These are phyloP conservation scores for Sclerurus mexicanus DNA, from an alignment of 2,113 vertebrate genomes.

Conservation along the genomic window DNA sequence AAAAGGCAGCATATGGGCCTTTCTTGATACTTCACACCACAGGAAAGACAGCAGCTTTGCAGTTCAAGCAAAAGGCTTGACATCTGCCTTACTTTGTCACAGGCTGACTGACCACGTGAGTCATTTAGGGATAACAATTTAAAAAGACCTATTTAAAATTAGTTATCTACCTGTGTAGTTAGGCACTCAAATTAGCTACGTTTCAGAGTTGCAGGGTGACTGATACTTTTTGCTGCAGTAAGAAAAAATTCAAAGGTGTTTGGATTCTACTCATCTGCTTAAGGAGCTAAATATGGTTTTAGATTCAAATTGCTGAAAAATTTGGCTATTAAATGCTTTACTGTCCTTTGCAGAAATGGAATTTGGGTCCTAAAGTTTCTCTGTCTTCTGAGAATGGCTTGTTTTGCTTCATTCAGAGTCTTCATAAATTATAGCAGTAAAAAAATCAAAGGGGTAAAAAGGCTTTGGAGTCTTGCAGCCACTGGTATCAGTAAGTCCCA, in stretches of 20 bases:
- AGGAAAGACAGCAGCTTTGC: conserved; percentile 18
- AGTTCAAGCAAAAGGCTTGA: conserved; percentile 20
- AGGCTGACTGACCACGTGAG: not conserved
- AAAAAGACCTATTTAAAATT: conserved; percentile 13
- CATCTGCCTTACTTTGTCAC: conserved; percentile 30
- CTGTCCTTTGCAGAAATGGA: not conserved
- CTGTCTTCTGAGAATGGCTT: not conserved
- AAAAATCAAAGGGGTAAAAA: not conserved
- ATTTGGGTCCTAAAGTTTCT: not conserved
- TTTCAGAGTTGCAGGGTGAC: not conserved
- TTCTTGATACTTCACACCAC: not conserved
- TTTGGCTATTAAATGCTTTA: not conserved
- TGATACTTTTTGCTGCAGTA: not conserved
- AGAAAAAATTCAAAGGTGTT: not conserved
- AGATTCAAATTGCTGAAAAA: not conserved
- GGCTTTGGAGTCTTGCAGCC: not conserved
- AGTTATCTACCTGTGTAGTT: not conserved
- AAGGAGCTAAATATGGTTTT: not conserved
- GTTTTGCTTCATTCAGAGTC: not conserved
- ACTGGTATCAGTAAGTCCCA: not conserved
- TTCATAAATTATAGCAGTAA: not conserved
- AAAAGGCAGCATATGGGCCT: conserved; percentile 1
- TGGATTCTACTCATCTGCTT: not conserved
- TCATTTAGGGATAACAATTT: conserved; percentile 1
- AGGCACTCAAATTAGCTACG: not conserved